A percentile compares a stretch with the other conserved stretches of the same genome.
phyloP scores from a whole-genome alignment of 2,113 vertebrate species.

The Oncorhynchus keta region DNA sequence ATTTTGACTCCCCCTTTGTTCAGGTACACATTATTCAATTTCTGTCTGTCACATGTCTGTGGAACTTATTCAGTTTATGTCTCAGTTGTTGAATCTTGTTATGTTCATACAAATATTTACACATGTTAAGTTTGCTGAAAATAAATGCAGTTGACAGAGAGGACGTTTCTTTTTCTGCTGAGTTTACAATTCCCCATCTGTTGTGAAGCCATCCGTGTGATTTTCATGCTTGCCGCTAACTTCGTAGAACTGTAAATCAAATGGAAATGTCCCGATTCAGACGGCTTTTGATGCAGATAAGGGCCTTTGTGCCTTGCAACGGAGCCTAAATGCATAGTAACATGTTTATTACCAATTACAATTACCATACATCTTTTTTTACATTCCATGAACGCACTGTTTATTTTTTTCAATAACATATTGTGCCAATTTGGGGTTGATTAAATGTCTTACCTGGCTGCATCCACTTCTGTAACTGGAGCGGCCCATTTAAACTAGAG shows the following conservation, averaged over 20 bases:
- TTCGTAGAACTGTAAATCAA: constrained; percentile 16
- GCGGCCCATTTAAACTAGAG: neutral
- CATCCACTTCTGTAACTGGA: constrained; percentile 23
- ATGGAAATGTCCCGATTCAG: neutral
- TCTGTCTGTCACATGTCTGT: no score
- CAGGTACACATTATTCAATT: no score
- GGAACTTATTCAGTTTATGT: no score
- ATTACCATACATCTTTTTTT: constrained; percentile 19
- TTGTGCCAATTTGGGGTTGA: constrained; percentile 33
- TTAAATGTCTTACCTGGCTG: constrained; percentile 48
- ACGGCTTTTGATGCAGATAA: neutral
- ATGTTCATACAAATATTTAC: no score
- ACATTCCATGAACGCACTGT: constrained; percentile 29
- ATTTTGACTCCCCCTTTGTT: no score
- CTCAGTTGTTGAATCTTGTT: no score
- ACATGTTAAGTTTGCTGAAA: no score
- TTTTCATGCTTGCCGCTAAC: neutral
- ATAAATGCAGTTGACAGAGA: no score
- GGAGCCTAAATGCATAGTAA: constrained; percentile 23
- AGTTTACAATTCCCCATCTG: constrained; percentile 27
- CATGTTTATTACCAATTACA: constrained; percentile 34
- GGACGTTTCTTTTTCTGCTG: no score
- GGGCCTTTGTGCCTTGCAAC: constrained; percentile 12
- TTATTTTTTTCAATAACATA: constrained; percentile 38
- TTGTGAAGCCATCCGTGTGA: constrained; percentile 3